Base-by-base conservation (phyloP, 2,888 invertebrate genomes). In the Cheilosia pagana region DNA sequence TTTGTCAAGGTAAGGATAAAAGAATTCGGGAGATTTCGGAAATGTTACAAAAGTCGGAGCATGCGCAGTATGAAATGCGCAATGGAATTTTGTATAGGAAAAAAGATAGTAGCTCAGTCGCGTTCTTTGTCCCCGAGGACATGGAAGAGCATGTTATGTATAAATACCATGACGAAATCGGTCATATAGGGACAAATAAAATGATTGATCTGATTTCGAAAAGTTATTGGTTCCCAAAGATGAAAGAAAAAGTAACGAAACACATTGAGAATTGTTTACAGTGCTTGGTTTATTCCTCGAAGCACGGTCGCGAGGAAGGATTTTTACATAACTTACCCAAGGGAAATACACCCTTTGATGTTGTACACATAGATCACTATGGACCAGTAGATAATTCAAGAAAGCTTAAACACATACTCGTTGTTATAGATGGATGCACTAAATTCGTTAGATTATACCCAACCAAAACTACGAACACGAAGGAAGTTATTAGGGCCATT, bases 331-430 rank as follows among this genome's bases (percentile, higher is more conserved):
- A 0, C 14, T 55, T 86, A 2, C 82, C 79, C 25, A 87, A 87
- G n/a, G 82, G 70, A 14, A 52, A 68, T 0, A 12, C 43, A 4
- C 79, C 86, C 0, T 87, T 87, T 53, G 72, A 74, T 4, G 52
- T 79, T n/a, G 8, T 87, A 2, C 87, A 86, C 10, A 25, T 87
- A 3, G 81, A 87, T 8, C 86, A 86, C 19, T 86, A 72, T n/a
- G 86, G 87, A 0, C 87, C 87, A 1, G 62, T 87, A n/a, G 71
- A 70, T 45, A 39, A 23, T 23, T 6, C 48, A 0, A 57, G 62
- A 2, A n/a, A n/a, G n/a, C n/a, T n/a, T n/a, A n/a, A n/a, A n/a
- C n/a, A n/a, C n/a, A n/a, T n/a, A n/a, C n/a, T n/a, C n/a, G n/a
- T n/a, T n/a, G n/a, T n/a, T n/a, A n/a, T n/a, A n/a, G n/a, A n/a